Evolutionary conservation across 37 sponge, comb jelly and placozoan genomes (phyloP).

Genomic region (Tethya wilhelma): DNA sequence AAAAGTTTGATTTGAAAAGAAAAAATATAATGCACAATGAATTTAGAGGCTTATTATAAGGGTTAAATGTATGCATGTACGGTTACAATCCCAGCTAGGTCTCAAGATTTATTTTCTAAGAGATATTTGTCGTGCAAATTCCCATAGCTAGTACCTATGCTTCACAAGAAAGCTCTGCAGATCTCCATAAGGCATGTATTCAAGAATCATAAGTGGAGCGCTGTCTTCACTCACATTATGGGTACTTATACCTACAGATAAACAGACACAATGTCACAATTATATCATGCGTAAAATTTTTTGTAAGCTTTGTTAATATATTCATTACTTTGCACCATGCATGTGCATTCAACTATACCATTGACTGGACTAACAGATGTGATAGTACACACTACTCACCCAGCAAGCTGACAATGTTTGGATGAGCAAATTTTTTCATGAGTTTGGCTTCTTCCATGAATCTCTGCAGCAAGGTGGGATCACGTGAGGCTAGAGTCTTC

Average conservation of each 20-base stretch:
- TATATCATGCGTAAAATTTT: not conserved
- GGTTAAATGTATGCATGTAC: too few species aligned
- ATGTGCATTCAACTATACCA: too few species aligned
- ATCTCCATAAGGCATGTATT: constrained; percentile 77
- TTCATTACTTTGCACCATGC: too few species aligned
- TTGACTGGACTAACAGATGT: not conserved
- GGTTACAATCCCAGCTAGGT: too few species aligned
- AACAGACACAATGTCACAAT: not conserved
- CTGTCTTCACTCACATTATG: constrained; percentile 26
- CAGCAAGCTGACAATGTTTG: constrained; percentile 69
- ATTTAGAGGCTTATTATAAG: too few species aligned
- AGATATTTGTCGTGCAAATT: not conserved
- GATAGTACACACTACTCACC: constrained; percentile 33
- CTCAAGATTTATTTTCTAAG: not conserved
- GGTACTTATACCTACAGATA: constrained; percentile 11
- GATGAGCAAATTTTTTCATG: constrained; percentile 73
- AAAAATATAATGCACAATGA: too few species aligned
- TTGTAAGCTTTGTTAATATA: not conserved
- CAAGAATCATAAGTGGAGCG: constrained; percentile 82
- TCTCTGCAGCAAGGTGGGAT: constrained; percentile 30
- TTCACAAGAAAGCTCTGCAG: constrained; percentile 46
- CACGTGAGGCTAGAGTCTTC: constrained; percentile 57
- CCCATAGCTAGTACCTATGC: constrained; percentile 24
- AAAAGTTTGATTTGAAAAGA: too few species aligned
- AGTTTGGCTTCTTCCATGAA: constrained; percentile 66